Percentiles rank a stretch among this genome's conserved stretches.
phyloP scores from a whole-genome alignment of 2,113 vertebrate genomes.

The Datnioides undecimradiatus region DNA sequence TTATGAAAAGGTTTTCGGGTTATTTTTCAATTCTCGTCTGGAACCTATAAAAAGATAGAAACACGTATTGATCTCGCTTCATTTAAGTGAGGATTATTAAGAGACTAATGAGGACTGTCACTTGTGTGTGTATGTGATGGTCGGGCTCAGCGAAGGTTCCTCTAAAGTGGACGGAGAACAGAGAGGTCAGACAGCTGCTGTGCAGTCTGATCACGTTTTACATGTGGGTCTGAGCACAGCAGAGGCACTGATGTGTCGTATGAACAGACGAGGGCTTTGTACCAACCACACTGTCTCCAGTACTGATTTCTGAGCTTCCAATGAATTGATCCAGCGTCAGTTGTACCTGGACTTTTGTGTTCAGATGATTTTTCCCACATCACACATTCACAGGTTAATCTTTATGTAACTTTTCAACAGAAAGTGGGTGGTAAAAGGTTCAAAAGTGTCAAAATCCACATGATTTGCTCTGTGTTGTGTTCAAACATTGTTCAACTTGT shows the following conservation, averaged over 20 bases:
- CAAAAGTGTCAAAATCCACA: neutral
- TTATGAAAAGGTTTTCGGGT: too few species aligned
- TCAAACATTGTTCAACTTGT: neutral
- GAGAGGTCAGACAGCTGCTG: neutral
- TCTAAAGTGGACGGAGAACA: neutral
- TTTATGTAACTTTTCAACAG: neutral
- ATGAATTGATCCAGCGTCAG: neutral
- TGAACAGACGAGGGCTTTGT: conserved; percentile 3
- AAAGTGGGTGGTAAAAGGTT: neutral
- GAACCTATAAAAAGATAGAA: too few species aligned
- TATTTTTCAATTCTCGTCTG: too few species aligned
- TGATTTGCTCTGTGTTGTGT: neutral
- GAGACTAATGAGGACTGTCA: neutral
- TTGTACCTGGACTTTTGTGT: neutral
- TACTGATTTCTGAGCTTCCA: neutral
- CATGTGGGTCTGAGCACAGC: neutral
- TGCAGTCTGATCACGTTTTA: conserved; percentile 1
- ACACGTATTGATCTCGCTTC: neutral
- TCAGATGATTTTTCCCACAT: neutral
- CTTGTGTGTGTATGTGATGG: neutral
- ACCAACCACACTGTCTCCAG: neutral
- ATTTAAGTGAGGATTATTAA: neutral
- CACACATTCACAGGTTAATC: neutral
- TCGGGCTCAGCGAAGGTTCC: neutral
- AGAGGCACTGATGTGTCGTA: neutral